Evolutionary conservation across 2,113 vertebrate species (phyloP), one percentile per base, ranked within the genome.

Genomic region (Anhinga rufa): DNA sequence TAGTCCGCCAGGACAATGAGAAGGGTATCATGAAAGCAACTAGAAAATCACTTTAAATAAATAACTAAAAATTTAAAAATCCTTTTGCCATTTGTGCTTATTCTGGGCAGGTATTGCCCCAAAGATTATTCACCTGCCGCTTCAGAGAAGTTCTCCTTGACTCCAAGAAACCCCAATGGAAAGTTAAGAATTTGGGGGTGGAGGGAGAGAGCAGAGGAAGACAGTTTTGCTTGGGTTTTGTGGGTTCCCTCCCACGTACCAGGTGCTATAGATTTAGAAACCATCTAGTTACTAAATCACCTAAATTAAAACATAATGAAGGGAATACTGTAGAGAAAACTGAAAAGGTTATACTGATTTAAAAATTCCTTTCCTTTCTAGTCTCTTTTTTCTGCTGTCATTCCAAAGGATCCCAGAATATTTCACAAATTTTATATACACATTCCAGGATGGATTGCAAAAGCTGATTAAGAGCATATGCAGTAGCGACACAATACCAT

Each of bases 391-490:
- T 62, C 54, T 80, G 18, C 29, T 34, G 18, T 75, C 62, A 52
- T 88, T 91, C 78, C 78, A 85, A 78, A 91, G 13, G 29, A 55
- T 82, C 40, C 2, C 5, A 90, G 71, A 87, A 38, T 70, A 76
- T 58, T 93, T 87, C 76, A 86, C n/a, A 77, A 74, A 92, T 85
- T 93, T 91, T 92, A 80, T 54, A 82, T 28, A 66, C 38, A 51
- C 51, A 29, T 94, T 95, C 54, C 89, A 70, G 54, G 46, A 79
- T 36, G 55, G 66, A 80, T 40, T 90, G 62, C 68, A 87, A 87
- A 89, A 90, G 24, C 66, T 92, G 75, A 92, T 95, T 88, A 88
- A 92, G 78, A 95, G 75, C 87, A 88, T 55, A 88, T 80, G 71
- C 92, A 86, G 75, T 49, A 92, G 68, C 78, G 82, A n/a, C 46